Conservation (phyloP, 2,888 invertebrate genomes). For the Petrolisthes cinctipes region DNA sequence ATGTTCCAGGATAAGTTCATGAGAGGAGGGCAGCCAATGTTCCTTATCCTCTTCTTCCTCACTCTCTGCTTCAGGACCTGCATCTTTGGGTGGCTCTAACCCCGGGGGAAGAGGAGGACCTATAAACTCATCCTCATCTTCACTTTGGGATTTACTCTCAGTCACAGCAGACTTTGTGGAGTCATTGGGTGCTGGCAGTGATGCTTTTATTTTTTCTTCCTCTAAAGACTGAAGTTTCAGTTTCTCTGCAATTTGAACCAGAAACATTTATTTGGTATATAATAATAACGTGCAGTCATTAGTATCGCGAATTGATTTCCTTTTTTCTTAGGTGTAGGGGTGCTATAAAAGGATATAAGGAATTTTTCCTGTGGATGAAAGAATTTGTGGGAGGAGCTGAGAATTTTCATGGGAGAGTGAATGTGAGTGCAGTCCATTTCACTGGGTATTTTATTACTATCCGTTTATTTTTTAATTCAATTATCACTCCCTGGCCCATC, state of each 20-base stretch:
- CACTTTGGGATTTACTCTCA: conserved; percentile 9
- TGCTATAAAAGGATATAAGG: no score
- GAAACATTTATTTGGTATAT: no score
- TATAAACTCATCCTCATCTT: conserved; percentile 75
- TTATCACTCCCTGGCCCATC: no score
- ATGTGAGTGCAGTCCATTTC: no score
- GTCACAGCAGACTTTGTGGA: background rate
- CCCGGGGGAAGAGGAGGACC: conserved; percentile 75
- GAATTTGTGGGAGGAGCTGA: no score
- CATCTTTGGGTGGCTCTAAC: conserved; percentile 65
- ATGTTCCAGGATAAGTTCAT: conserved; percentile 85
- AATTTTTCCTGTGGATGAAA: no score
- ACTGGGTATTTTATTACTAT: no score
- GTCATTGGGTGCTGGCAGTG: background rate
- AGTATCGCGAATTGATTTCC: no score
- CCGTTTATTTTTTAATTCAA: no score
- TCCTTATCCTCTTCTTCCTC: conserved; percentile 68
- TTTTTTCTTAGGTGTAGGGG: no score
- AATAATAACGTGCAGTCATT: no score
- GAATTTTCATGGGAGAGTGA: no score
- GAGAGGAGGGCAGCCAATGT: conserved; percentile 72
- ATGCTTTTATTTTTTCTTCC: background rate
- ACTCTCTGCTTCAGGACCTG: conserved; percentile 67
- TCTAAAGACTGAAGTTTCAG: conserved; percentile 40
- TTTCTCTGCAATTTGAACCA: conserved; percentile 46